Conservation (phyloP, 1,140 invertebrate species). For the Drosophila funebris region DNA sequence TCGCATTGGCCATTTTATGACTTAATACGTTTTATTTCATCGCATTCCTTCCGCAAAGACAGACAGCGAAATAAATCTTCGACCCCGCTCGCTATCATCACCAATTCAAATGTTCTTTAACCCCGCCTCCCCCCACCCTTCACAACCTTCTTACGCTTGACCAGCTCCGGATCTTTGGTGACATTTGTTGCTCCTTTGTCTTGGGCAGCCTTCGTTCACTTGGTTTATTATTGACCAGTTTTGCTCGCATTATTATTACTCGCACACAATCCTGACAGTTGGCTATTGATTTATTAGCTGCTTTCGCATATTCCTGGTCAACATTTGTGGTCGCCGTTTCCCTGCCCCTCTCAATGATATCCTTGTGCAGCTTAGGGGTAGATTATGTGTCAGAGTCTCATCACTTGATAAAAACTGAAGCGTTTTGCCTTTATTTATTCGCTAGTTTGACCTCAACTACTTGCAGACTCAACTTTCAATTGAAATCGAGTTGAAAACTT, state of each 20-base stretch:
- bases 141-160: slow-evolving; percentile 58
- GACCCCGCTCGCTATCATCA: slow-evolving; percentile 58
- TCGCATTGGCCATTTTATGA: slow-evolving; percentile 67
- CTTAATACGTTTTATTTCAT: slow-evolving; percentile 81
- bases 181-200: slow-evolving; percentile 69
- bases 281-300: slow-evolving; percentile 77
- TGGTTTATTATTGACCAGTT: slow-evolving; percentile 78
- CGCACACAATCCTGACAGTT: slow-evolving; percentile 78
- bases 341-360: too few relatives aligned
- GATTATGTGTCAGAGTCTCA: background rate
- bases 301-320: slow-evolving; percentile 51
- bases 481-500: slow-evolving; percentile 10
- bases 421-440: background rate
- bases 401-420: background rate
- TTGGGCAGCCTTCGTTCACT: slow-evolving; percentile 5
- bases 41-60: slow-evolving; percentile 42
- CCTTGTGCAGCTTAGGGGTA: slow-evolving; percentile 6
- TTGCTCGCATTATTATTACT: slow-evolving; percentile 74
- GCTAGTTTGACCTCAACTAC: background rate
- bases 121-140: background rate
- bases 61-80: slow-evolving; percentile 70
- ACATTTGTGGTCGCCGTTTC: slow-evolving; percentile 53
- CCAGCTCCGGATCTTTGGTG: slow-evolving; percentile 66
- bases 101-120: slow-evolving; percentile 70
- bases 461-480: slow-evolving; percentile 15